A percentile compares a stretch with the other conserved stretches of the same genome.
Conservation (phyloP, 2,797 vertebrate species). For the Bradypodion ventrale region DNA sequence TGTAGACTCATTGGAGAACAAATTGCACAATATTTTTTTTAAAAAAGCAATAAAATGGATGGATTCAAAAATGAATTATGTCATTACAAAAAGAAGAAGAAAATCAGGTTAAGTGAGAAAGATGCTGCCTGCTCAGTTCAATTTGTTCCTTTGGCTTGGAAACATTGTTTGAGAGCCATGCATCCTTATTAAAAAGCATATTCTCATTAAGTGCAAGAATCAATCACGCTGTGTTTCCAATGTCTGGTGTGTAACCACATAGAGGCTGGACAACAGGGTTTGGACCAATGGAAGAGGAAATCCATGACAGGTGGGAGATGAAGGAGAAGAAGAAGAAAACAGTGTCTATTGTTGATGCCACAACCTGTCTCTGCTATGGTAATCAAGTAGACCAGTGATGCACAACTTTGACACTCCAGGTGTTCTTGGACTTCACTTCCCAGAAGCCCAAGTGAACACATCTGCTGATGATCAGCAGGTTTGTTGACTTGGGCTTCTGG, state of each 20-base stretch:
- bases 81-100: background rate
- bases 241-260: background rate
- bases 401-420: too few relatives aligned
- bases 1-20: background rate
- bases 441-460: too few relatives aligned
- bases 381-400: too few relatives aligned
- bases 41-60: background rate
- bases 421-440: too few relatives aligned
- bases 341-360: too few relatives aligned
- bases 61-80: background rate
- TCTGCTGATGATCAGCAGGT: too few relatives aligned
- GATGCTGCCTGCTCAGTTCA: background rate
- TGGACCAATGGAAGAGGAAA: background rate
- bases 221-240: background rate
- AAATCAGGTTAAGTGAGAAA: background rate
- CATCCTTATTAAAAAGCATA: conserved; percentile 1
- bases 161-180: background rate
- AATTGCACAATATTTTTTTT: background rate
- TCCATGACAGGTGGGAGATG: background rate
- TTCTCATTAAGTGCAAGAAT: background rate
- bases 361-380: fast-evolving
- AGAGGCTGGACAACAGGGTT: background rate
- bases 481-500: too few relatives aligned
- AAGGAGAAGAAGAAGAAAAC: too few relatives aligned
- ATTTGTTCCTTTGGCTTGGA: background rate